Percentiles rank a stretch among this genome's conserved stretches.
phyloP scores from a whole-genome alignment of 1,140 invertebrate species.

The Nylanderia fulva region DNA sequence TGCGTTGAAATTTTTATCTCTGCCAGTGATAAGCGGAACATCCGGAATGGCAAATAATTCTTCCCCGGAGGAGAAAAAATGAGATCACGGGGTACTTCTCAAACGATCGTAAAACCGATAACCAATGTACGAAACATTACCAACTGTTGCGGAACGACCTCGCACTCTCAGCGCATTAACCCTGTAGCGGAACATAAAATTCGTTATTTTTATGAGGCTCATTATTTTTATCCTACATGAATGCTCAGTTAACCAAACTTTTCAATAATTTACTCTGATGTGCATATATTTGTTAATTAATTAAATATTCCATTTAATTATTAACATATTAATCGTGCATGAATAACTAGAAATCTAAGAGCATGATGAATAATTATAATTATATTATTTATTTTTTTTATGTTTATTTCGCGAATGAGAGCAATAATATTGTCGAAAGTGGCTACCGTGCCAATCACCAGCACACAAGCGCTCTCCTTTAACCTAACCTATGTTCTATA shows the following conservation, averaged over 20 bases:
- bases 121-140: constrained; percentile 14
- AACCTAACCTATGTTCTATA: constrained; percentile 37
- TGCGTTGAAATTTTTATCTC: constrained; percentile 5
- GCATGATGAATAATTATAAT: neutral
- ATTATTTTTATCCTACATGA: neutral
- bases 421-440: constrained; percentile 17
- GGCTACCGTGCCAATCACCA: constrained; percentile 23
- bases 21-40: neutral
- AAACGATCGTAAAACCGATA: constrained; percentile 46
- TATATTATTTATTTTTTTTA: neutral
- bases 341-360: neutral
- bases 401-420: neutral
- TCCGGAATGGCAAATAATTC: constrained; percentile 5
- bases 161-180: neutral
- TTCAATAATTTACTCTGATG: neutral
- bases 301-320: neutral
- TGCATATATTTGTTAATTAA: neutral
- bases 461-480: neutral
- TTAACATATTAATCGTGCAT: neutral
- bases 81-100: neutral
- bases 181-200: constrained; percentile 14
- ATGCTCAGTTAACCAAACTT: neutral
- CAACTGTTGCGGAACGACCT: neutral
- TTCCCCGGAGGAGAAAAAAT: neutral
- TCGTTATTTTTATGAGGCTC: constrained; percentile 30